A percentile compares a stretch with the other conserved stretches of the same genome.
Evolutionary conservation across 1,140 invertebrate species (phyloP).

Genomic region (Portunus trituberculatus): DNA sequence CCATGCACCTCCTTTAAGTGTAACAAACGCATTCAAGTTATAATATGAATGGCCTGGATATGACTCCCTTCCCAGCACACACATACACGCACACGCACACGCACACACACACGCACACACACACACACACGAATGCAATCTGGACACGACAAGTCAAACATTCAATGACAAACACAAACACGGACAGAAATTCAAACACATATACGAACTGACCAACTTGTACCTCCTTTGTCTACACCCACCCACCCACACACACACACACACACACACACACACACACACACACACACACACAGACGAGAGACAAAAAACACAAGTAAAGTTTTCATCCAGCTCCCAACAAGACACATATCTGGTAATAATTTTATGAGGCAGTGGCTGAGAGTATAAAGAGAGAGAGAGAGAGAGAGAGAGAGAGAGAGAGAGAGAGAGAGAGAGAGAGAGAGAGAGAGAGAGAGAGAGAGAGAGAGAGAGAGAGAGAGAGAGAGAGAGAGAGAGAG

Average conservation of each 20-base stretch:
- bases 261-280: slow-evolving; percentile 17
- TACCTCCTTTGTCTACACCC: background rate
- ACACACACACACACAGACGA: background rate
- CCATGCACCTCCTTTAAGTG: too few species aligned
- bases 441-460: too few species aligned
- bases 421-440: too few species aligned
- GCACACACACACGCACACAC: background rate
- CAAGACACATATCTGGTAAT: background rate
- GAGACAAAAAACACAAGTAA: background rate
- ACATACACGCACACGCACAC: background rate
- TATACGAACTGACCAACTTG: background rate
- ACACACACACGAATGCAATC: background rate
- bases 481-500: too few species aligned
- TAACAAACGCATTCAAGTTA: too few species aligned
- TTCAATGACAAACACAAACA: background rate
- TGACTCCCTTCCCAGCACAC: background rate
- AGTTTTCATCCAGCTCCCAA: too few species aligned
- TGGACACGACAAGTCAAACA: slow-evolving; percentile 1
- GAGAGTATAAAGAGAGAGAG: background rate
- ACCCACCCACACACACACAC: background rate
- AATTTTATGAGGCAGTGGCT: background rate
- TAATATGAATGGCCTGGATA: too few species aligned
- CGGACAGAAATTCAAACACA: background rate
- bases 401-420: too few species aligned
- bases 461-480: too few species aligned